phyloP scores from a whole-genome alignment of 2,888 invertebrate genomes.

The Silvanus unidentatus region DNA sequence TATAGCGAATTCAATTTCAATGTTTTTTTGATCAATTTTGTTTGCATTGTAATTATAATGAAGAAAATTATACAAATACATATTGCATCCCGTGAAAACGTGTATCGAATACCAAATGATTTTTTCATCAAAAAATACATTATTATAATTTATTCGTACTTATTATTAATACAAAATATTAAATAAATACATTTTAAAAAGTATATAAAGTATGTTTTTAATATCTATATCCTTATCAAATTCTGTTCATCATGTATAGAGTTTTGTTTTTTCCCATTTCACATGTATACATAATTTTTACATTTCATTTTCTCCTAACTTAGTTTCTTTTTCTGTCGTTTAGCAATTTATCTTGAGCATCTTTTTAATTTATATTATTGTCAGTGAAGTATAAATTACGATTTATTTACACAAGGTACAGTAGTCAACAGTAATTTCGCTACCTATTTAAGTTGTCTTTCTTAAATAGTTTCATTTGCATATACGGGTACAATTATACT shows the following conservation, averaged over 20 bases:
- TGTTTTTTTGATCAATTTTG: constrained; percentile 22
- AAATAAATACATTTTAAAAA: background rate
- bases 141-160: background rate
- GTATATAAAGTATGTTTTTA: too few species aligned
- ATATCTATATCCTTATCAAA: too few species aligned
- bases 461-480: constrained; percentile 13
- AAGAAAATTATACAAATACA: constrained; percentile 32
- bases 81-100: constrained; percentile 22
- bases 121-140: constrained; percentile 15
- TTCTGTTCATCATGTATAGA: too few species aligned
- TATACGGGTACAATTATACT: constrained; percentile 25
- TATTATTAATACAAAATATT: constrained; percentile 1
- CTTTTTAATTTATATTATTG: constrained; percentile 1
- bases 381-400: background rate
- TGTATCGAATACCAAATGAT: constrained; percentile 26
- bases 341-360: background rate
- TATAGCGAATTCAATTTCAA: constrained; percentile 10
- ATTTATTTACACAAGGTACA: background rate
- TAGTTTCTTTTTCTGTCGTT: too few species aligned
- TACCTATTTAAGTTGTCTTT: constrained; percentile 10
- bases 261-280: too few species aligned
- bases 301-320: too few species aligned
- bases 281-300: too few species aligned
- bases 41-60: constrained; percentile 26
- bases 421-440: constrained; percentile 8